phyloP scores from a whole-genome alignment of 2,113 vertebrate species.

The Balaeniceps rex region DNA sequence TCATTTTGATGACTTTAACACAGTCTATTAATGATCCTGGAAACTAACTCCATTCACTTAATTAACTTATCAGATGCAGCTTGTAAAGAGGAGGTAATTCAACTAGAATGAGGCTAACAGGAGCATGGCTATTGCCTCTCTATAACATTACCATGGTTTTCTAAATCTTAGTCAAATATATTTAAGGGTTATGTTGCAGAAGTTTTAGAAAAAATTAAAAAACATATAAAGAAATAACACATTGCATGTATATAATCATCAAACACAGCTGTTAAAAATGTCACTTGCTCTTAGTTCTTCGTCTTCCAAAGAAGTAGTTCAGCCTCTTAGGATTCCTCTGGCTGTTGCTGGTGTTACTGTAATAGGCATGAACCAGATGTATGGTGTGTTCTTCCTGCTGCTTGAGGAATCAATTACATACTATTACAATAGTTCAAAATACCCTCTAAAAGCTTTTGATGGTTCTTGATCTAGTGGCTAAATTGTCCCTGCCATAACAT shows the following conservation, averaged over 20 bases:
- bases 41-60: constrained; percentile 38
- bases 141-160: not conserved
- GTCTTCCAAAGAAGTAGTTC: not conserved
- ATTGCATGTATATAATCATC: not conserved
- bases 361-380: not conserved
- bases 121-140: not conserved
- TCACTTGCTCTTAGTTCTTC: not conserved
- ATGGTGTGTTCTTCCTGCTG: not conserved
- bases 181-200: constrained; percentile 3
- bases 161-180: not conserved
- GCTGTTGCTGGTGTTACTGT: not conserved
- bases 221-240: not conserved
- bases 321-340: not conserved
- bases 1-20: constrained; percentile 44
- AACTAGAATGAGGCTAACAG: not conserved
- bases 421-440: not conserved
- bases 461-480: not conserved
- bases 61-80: constrained; percentile 42
- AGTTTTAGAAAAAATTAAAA: not conserved
- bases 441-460: not conserved
- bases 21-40: constrained; percentile 46
- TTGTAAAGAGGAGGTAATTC: constrained; percentile 29
- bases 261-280: not conserved
- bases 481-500: not conserved
- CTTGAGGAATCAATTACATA: not conserved